Base-by-base conservation (phyloP, 2,888 invertebrate genomes). In the Periphyllus acericola region DNA sequence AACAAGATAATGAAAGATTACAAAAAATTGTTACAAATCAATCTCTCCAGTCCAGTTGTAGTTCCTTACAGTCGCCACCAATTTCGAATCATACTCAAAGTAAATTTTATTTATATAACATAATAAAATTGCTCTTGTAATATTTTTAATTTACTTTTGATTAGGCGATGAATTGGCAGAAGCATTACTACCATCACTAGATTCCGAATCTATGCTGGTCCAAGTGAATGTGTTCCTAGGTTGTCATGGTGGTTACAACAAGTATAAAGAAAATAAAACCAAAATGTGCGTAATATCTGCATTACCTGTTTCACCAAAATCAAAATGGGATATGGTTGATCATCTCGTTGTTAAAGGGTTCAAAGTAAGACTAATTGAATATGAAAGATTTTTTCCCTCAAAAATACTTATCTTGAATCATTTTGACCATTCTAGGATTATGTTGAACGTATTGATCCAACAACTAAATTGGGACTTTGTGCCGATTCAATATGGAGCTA, bases 1-100 rank as follows among this genome's bases (percentile, higher is more conserved):
- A 98, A 92, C 97, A 98, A 91, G 99, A 99, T 92, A 99, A 99
- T 92, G 98, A 98, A 91, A 94, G 98, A 46, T 93, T 99, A 0
- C 98, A 98, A 91, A 94, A 97, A 91, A 93, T 98, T 91, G 97
- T 98, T 25, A 92, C 93, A 0, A 93, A 93, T 72, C 93, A 93
- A 90, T 93, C 93, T 3, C 90, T 93, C 80, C 92, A 93, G n/a
- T 93, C 93, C 5, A 93, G 93, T 2, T 93, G 93, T 89, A 93
- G 92, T 89, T 93, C 93, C 74, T 90, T 92, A 72, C 91, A 91
- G 36, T 90, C 90, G n/a, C 87, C 87, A 17, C 87, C 87, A 32
- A n/a, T 81, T 17, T 87, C 85, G 1, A 89, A 89, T 86, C 36
- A 89, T 46, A 83, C 89, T 71, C 80, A 84, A 81, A 78, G 89